Evolutionary conservation across 2,888 invertebrate species (phyloP).

Genomic region (Cantharis rufa): DNA sequence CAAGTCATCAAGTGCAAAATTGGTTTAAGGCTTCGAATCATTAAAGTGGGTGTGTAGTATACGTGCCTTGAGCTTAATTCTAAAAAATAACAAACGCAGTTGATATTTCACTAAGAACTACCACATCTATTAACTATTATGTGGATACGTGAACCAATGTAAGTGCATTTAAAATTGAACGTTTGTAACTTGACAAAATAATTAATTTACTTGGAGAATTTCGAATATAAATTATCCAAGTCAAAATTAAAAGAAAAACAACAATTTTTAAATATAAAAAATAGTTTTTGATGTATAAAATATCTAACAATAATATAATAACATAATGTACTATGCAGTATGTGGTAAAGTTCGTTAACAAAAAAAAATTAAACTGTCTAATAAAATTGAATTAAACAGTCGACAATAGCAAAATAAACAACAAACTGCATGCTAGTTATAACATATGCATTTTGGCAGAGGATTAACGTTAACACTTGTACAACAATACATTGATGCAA

Average conservation of each 20-base stretch:
- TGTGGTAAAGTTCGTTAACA: neutral
- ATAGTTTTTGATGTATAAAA: too few species aligned
- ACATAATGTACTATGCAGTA: too few species aligned
- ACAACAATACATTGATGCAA: neutral
- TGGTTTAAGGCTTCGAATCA: constrained; percentile 30
- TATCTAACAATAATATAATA: too few species aligned
- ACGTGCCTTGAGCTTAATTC: constrained; percentile 23
- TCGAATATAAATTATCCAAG: neutral
- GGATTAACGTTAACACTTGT: neutral
- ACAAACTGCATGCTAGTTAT: neutral
- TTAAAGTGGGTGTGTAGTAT: constrained; percentile 25
- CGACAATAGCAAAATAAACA: neutral
- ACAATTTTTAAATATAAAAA: neutral
- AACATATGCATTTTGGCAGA: neutral
- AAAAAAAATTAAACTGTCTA: neutral
- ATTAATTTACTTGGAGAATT: neutral
- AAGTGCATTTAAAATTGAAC: neutral
- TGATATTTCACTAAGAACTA: neutral
- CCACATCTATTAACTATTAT: neutral
- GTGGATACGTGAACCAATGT: neutral
- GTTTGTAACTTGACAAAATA: neutral
- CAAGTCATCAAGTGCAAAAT: constrained; percentile 32
- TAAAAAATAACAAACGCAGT: constrained; percentile 6
- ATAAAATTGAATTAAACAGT: neutral
- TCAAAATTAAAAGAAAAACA: neutral